Base-by-base conservation (phyloP, 2,113 vertebrate species). In the Tautogolabrus adspersus region DNA sequence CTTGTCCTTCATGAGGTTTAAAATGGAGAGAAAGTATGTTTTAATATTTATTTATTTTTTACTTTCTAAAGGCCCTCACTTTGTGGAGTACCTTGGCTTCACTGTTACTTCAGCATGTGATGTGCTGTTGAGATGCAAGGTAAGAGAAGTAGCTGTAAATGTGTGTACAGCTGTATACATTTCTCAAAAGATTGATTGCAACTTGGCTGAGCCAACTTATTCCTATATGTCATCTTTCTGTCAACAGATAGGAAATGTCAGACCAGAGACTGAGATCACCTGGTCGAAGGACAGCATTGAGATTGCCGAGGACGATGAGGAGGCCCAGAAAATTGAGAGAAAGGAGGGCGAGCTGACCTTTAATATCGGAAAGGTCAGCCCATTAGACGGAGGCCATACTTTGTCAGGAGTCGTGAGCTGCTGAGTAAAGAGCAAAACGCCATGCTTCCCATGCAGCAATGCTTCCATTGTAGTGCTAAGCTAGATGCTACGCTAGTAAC, bases 281-380 rank as follows among this genome's bases (percentile, higher is more conserved):
- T 99, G 98, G 98, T 97, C 95, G 83, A 99, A 98, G 93, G 97
- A 99, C 76, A 94, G 93, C 51, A 95, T 96, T 51, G 95, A 98
- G 91, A 97, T 99, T 82, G 95, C 95, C 22, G 96, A 96, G 78
- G 96, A 96, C 73, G 98, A 99, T 63, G 96, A 98, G 65, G 97
- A 98, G n/a, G 96, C 92, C 2, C 15, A 86, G 66, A 93, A 95
- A 83, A 93, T 94, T 6, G 79, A 95, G 87, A 97, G 93, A 73
- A 91, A 95, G 75, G 96, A 97, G 1, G 93, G 95, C 0, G 93
- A 96, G 30, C 95, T 97, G 87, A 97, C 95, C 80, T 95, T 99
- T 89, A 96, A 99, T 88, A 98, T 99, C 61, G 96, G 96, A 88
- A 97, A 99, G 96, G 98, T 99, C 92, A 91, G 93, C 79, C 69